phyloP scores from a whole-genome alignment of 2,113 vertebrate genomes.

The Mugil cephalus region DNA sequence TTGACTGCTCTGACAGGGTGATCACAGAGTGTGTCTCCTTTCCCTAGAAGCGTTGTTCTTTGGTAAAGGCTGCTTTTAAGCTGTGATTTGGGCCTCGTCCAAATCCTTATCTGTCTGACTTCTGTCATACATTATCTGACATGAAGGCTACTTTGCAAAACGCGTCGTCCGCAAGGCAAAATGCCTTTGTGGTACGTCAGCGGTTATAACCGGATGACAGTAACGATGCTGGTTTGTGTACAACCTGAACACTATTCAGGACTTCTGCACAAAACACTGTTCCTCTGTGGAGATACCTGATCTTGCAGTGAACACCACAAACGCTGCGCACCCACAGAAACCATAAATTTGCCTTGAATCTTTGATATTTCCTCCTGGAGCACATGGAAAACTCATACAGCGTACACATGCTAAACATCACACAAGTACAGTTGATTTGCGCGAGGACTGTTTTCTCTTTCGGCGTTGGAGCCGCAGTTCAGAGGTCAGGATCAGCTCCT shows the following conservation, averaged over 20 bases:
- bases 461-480: constrained; percentile 8
- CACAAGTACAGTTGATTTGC: constrained; percentile 31
- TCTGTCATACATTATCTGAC: neutral
- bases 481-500: constrained; percentile 34
- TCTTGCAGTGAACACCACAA: constrained; percentile 35
- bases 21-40: constrained; percentile 39
- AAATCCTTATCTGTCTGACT: neutral
- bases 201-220: neutral
- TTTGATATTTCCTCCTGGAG: constrained; percentile 61
- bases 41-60: constrained; percentile 2
- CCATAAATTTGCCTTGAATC: constrained; percentile 53
- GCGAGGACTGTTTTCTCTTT: constrained; percentile 9
- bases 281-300: constrained; percentile 40
- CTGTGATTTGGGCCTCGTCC: constrained; percentile 4
- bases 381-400: constrained; percentile 59
- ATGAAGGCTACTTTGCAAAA: neutral
- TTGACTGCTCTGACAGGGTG: constrained; percentile 54
- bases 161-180: neutral
- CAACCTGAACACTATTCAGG: constrained; percentile 24
- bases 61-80: constrained; percentile 14
- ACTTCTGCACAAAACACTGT: constrained; percentile 27
- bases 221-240: constrained; percentile 20
- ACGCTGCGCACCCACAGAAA: constrained; percentile 40
- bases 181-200: neutral
- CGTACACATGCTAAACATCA: constrained; percentile 28